Base-by-base conservation (phyloP, 2,888 invertebrate species). In the Acheta domesticus region DNA sequence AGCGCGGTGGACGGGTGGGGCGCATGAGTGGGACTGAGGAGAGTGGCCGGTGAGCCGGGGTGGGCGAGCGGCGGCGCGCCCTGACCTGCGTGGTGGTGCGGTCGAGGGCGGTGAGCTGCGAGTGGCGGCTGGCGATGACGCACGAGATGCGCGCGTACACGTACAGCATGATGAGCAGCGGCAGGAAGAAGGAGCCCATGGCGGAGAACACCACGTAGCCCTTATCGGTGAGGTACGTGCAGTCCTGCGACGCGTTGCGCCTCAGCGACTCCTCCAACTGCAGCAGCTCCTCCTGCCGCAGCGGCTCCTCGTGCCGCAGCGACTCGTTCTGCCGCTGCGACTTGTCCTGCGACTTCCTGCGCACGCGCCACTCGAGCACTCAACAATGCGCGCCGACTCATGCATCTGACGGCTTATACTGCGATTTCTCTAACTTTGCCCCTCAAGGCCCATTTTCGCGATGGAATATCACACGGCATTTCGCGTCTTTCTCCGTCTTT, bases 181-280 rank as follows among this genome's bases (percentile, higher is more conserved):
- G 98, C 73, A 97, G 90, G 88, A 97, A 98, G 89, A 98, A 98
- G 4, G 97, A 97, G 0, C 98, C 96, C 91, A 96, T 94, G 11
- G 98, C 98, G 0, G 97, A 97, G 86, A 97, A 95, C 79, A 98
- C 93, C 73, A 98, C 98, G 88, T 98, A 98, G n/a, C 94, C 93
- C 74, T 94, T 92, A 86, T 96, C 96, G 85, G 96, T 93, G 86
- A 96, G 96, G 88, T 98, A 95, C 19, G 19, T 19, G 76, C 76
- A 76, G n/a, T 75, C 75, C 12, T 20, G 16, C 23, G 20, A 19
- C 23, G n/a, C n/a, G n/a, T n/a, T 75, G 19, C 21, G 19, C 12
- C 0, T 21, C 12, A 36, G 20, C 12, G 20, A 19, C 23, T 76
- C 76, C n/a, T n/a, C n/a, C n/a, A n/a, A n/a, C n/a, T n/a, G n/a